Base-by-base conservation (phyloP, 2,797 vertebrate species). In the Chloroceryle amazona region DNA sequence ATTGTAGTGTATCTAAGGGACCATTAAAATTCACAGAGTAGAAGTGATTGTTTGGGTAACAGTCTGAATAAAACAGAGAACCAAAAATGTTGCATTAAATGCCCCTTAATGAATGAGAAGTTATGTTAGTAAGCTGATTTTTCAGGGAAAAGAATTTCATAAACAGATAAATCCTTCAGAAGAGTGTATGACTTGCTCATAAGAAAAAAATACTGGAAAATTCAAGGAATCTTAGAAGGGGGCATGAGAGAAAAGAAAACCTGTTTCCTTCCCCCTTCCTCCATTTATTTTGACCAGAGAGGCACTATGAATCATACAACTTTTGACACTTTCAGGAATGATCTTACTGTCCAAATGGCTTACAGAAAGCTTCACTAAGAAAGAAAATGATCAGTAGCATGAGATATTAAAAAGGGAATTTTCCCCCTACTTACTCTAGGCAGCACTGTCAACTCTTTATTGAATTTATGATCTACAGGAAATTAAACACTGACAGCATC, bases 401-500 rank as follows among this genome's bases (percentile, higher is more conserved):
- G 75, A 86, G 65, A 89, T 95, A 94, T 89, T 92, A 93, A 88
- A 85, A 93, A 66, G 41, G 63, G 81, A 91, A 73, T 51, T 89
- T 75, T 96, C 22, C 20, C 33, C 37, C 31, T 90, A 35, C 82
- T 93, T 90, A 91, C 28, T 89, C 8, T 39, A 82, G 62, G 35
- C 89, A 95, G 29, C 73, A 57, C 89, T 93, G 94, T 91, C 92
- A 88, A 61, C 55, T 85, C 47, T 55, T 52, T 93, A 86, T 94
- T 97, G 93, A 95, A 95, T 96, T 94, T 96, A 93, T 96, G 83
- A 89, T 91, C 70, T 95, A 65, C 96, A 97, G 97, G 96, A 98
- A 97, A 98, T 98, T 97, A 97, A 98, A 97, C 73, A 86, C 80
- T 91, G 94, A 95, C 97, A 96, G 82, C 96, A 96, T 96, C 95